These are phyloP conservation scores for Dryobotodes eremita DNA, from an alignment of 2,888 invertebrate species.

Conservation along the genomic window DNA sequence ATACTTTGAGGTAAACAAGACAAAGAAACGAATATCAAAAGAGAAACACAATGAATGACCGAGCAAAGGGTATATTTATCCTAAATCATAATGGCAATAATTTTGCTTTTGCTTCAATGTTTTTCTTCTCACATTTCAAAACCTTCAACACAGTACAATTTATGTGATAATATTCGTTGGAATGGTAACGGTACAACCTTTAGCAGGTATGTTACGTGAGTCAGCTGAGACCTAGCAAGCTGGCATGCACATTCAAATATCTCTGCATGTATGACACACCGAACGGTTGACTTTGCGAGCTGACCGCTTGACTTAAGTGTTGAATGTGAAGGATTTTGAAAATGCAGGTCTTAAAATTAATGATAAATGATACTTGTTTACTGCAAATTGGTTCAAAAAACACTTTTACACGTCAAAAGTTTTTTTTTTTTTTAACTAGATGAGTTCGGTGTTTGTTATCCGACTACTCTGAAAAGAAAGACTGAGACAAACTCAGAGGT, in stretches of 20 bases:
- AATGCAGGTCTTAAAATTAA: not conserved
- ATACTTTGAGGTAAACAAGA: not conserved
- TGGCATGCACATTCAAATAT: constrained; percentile 39
- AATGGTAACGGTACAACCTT: constrained; percentile 73
- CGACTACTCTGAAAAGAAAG: too few species aligned
- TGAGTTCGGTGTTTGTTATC: too few species aligned
- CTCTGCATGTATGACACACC: constrained; percentile 31
- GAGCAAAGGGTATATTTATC: not conserved
- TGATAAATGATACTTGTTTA: not conserved
- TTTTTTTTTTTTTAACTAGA: too few species aligned
- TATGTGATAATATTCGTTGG: constrained; percentile 35
- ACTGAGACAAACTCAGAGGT: too few species aligned
- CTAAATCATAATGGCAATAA: not conserved
- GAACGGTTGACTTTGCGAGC: constrained; percentile 27
- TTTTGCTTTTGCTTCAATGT: not conserved
- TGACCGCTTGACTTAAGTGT: constrained; percentile 19
- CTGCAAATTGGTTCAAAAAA: too few species aligned
- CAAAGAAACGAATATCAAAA: not conserved
- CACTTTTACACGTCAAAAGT: too few species aligned
- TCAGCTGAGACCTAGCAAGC: constrained; percentile 45
- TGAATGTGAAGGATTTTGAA: not conserved
- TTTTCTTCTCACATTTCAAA: not conserved
- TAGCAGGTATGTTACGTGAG: constrained; percentile 64
- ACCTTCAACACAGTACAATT: constrained; percentile 1
- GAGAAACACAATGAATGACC: not conserved